Base-by-base conservation (phyloP, 1,140 invertebrate species). In the Matsumurasca onukii region DNA sequence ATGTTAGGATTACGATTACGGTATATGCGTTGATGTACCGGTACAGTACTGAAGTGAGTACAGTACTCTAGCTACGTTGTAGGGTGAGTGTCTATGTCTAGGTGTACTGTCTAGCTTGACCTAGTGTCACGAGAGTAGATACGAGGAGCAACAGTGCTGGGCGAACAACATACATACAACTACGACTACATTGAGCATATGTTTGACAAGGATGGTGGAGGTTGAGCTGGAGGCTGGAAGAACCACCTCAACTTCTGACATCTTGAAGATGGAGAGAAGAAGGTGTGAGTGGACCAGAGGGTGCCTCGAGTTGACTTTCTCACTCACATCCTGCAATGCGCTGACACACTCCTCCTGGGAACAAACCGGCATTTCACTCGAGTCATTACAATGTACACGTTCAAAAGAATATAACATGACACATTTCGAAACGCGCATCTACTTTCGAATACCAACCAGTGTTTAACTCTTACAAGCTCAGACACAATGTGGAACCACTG, bases 191-290 rank as follows among this genome's bases (percentile, higher is more conserved):
- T 68, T 68, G 67, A 68, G 67, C 67, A 57, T 25, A 59, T 68
- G 59, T 59, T 45, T 68, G 61, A 59, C 29, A 57, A 59, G 24
- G 45, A 68, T 61, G 39, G 51, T 22, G 48, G 67, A 39, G 27
- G 57, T 59, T 48, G 68, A 69, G 31, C 70, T 75, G 13, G 70
- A 57, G n/a, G 71, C 71, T n/a, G 80, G 80, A 49, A 80, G 70
- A 25, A 89, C 84, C 31, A 92, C 89, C 78, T 93, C 91, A 22
- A 94, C 91, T 82, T 94, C 91, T n/a, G 92, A 91, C 82, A 94
- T 91, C 82, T 94, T 94, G 79, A 94, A 91, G 77, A 94, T 92
- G 70, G 92, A 94, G 12, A 95, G 84, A 15, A 94, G 83, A 34
- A 92, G 86, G 80, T 95, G 91, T 24, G 90, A 91, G 72, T 91